Evolutionary conservation across 2,113 vertebrate genomes (phyloP), one percentile per base, ranked within the genome.

Genomic region (Typhlomys cinereus): DNA sequence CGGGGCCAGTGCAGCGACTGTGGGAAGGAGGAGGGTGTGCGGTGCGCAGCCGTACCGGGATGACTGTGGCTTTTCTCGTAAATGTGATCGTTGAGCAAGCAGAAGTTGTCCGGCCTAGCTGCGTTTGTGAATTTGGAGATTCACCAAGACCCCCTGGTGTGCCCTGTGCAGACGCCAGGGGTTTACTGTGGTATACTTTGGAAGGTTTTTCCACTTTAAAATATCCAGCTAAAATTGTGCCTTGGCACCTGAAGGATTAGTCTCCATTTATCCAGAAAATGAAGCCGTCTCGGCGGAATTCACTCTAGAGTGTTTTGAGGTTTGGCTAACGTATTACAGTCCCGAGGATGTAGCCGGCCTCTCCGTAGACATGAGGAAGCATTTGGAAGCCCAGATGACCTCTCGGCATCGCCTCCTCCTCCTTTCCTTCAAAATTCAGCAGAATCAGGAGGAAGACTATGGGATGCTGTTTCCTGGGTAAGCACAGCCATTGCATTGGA

Each of bases 201-300:
- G 90, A 93, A 97, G 64, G 64, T 54, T 93, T 84, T 96, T 88
- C 85, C 85, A 57, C 59, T 91, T 81, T 78, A 95, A 95, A 92
- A 74, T 31, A 83, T 44, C 87, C 80, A 90, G 52, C 90, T 96
- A 97, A 96, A 95, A 93, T 90, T 71, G 78, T 88, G 71, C 71
- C 69, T 95, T 93, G 94, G 90, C 88, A 96, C 82, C 93, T 96
- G 41, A 70, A 88, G 83, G 78, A 95, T 95, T 94, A 96, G 90
- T 73, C 88, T 95, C 90, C 92, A 82, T 95, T 95, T 97, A 91
- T 93, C 74, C 85, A 90, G 88, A 95, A 95, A 95, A 93, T 88
- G 86, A 93, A 95, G 85, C 85, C 59, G 62, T 74, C 76, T 95
- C 64, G 7, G 62, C 91, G 85, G 93, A 95, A 94, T 93, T 93